A percentile compares a stretch with the other conserved stretches of the same genome.
Evolutionary conservation across 2,888 invertebrate species (phyloP).

Genomic region (Meteorus colon): DNA sequence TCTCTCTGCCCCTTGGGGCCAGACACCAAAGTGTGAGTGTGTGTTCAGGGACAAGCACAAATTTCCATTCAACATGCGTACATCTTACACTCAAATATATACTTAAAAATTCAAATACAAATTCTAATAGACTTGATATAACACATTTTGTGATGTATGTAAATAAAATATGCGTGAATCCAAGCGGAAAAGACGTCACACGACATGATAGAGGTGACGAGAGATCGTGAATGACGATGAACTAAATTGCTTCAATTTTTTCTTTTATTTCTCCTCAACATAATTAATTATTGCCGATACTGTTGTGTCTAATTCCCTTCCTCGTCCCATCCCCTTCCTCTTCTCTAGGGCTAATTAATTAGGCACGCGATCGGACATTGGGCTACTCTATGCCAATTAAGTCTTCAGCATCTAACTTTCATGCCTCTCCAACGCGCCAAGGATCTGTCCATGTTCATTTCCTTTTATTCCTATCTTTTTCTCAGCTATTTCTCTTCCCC

Average conservation of each 20-base stretch:
- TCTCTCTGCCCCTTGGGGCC: conserved; percentile 30
- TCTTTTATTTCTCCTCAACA: conserved; percentile 51
- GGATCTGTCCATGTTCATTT: conserved; percentile 54
- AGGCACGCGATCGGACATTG: conserved; percentile 62
- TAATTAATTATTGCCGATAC: conserved; percentile 64
- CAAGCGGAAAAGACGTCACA: background rate
- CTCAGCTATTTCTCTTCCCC: background rate
- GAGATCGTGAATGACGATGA: conserved; percentile 51
- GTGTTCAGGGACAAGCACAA: conserved; percentile 44
- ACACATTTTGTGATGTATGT: background rate
- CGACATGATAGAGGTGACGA: conserved; percentile 45
- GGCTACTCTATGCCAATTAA: conserved; percentile 65
- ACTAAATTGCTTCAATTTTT: conserved; percentile 24
- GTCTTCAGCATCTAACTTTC: conserved; percentile 61
- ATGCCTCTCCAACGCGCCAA: conserved; percentile 55
- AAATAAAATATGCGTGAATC: conserved; percentile 2
- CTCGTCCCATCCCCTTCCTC: background rate
- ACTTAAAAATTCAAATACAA: background rate
- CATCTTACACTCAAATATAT: background rate
- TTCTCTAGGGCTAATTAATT: conserved; percentile 67
- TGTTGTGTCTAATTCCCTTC: background rate
- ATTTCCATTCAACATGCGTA: conserved; percentile 6
- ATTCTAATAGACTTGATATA: background rate
- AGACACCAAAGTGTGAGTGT: conserved; percentile 26
- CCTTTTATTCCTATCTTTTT: conserved; percentile 28